phyloP scores from a whole-genome alignment of 2,888 invertebrate species.

The Eupithecia exiguata region DNA sequence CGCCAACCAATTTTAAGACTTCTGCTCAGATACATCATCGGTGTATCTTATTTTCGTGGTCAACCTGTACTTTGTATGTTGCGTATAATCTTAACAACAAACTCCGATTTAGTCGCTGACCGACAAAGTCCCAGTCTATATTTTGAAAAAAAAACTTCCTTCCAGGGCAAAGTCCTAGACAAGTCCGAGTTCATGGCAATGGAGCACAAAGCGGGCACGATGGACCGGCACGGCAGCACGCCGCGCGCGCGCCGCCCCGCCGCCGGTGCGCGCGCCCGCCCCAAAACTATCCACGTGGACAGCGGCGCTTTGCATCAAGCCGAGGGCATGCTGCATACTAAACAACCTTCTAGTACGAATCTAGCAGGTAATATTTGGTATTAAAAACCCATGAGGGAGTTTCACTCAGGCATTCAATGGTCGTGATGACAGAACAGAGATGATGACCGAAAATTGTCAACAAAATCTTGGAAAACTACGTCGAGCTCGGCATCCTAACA shows the following conservation, averaged over 20 bases:
- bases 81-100: no score
- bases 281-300: slow-evolving; percentile 96
- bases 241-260: slow-evolving; percentile 76
- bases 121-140: no score
- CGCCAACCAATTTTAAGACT: no score
- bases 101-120: no score
- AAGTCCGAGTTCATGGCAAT: slow-evolving; percentile 79
- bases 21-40: no score
- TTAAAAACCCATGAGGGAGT: background rate
- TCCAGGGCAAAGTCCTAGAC: slow-evolving; percentile 91
- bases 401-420: background rate
- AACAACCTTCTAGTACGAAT: slow-evolving; percentile 92
- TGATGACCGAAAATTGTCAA: background rate
- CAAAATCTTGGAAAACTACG: background rate
- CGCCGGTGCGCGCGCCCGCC: slow-evolving; percentile 87
- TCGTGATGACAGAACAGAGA: background rate
- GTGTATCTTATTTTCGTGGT: no score
- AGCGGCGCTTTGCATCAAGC: slow-evolving; percentile 90
- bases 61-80: no score
- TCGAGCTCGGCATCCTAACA: background rate
- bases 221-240: slow-evolving; percentile 65
- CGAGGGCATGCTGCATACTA: slow-evolving; percentile 89
- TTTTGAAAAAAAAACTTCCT: background rate
- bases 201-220: slow-evolving; percentile 76
- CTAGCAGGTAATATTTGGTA: slow-evolving; percentile 86